A percentile compares a stretch with the other conserved stretches of the same genome.
Evolutionary conservation across 2,888 invertebrate genomes (phyloP).

Genomic region (Arctia plantaginis): DNA sequence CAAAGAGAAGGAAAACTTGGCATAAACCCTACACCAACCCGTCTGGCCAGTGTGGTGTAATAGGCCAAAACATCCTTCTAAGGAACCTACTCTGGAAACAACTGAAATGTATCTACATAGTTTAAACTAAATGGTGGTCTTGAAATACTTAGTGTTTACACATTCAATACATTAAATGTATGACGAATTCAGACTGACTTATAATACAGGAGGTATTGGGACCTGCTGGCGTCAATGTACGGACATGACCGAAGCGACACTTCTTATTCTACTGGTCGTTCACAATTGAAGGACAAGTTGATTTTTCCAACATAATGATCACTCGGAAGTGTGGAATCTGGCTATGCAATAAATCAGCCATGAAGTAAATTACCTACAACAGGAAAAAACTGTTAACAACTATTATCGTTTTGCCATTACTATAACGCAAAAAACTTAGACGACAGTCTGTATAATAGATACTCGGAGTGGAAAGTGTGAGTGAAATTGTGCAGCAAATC

Average conservation of each 20-base stretch:
- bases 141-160: conserved; percentile 15
- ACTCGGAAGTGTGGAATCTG: not conserved
- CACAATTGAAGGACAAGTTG: conserved; percentile 1
- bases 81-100: not conserved
- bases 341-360: not conserved
- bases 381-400: no score
- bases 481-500: conserved; percentile 57
- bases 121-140: conserved; percentile 4
- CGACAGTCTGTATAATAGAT: conserved; percentile 38
- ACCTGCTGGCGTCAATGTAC: conserved; percentile 43
- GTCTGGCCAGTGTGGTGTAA: no score
- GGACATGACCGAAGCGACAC: conserved; percentile 40
- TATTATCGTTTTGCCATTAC: not conserved
- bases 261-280: not conserved
- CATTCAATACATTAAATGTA: conserved; percentile 32
- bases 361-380: not conserved
- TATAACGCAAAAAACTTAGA: conserved; percentile 23
- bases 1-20: no score
- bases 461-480: conserved; percentile 52
- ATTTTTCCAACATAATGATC: not conserved
- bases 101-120: not conserved
- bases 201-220: conserved; percentile 47
- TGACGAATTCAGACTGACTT: conserved; percentile 49
- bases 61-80: not conserved
- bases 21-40: no score